Conservation (phyloP, 1,140 invertebrate genomes). For the Aphis gossypii region DNA sequence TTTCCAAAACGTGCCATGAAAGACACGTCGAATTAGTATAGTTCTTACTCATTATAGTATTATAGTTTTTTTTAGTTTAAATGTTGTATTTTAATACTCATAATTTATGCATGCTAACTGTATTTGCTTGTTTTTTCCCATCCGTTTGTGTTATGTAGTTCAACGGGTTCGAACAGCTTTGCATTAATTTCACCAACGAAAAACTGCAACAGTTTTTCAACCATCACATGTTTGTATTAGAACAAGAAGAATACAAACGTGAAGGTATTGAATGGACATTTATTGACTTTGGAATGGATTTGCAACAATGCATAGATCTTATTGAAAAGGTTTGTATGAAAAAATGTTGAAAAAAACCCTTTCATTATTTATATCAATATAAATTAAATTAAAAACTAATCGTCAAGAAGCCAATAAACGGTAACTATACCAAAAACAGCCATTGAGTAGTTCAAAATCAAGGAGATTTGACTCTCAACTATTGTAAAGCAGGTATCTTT, state of each 20-base stretch:
- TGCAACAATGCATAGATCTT: constrained; percentile 97
- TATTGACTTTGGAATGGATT: constrained; percentile 99
- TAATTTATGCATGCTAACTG: constrained; percentile 50
- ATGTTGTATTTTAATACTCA: constrained; percentile 42
- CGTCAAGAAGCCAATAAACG: background rate
- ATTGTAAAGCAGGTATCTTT: constrained; percentile 3
- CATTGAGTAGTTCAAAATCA: background rate
- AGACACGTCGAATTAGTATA: constrained; percentile 30
- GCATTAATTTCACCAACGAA: constrained; percentile 99
- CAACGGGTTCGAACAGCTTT: constrained; percentile 99
- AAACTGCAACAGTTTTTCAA: constrained; percentile 99
- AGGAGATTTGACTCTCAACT: background rate
- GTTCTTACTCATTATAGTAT: background rate
- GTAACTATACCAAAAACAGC: background rate
- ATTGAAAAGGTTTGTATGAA: constrained; percentile 90
- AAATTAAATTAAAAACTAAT: constrained; percentile 12
- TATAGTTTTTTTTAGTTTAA: constrained; percentile 30
- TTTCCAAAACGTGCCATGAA: constrained; percentile 44
- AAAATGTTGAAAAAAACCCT: background rate
- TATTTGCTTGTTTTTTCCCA: constrained; percentile 60
- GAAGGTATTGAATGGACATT: constrained; percentile 99
- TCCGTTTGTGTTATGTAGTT: constrained; percentile 70
- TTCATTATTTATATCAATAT: background rate
- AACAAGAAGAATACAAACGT: constrained; percentile 98
- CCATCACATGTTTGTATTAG: constrained; percentile 99